Percentiles rank a stretch among this genome's conserved stretches.
phyloP scores from a whole-genome alignment of 2,113 vertebrate species.

The Seriola aureovittata region DNA sequence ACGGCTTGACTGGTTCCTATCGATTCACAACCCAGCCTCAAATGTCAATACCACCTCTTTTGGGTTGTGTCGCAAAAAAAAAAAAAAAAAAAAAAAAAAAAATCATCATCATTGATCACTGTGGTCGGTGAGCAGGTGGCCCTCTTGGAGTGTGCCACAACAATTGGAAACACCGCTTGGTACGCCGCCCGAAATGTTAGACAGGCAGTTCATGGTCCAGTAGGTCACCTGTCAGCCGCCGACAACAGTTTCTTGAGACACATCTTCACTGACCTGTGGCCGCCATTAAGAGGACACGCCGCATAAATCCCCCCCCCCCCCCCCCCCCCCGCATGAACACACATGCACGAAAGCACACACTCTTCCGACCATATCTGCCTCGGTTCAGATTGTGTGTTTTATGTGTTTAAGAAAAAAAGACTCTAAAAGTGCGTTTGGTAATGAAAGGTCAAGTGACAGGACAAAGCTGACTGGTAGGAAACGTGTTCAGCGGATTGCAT shows the following conservation, averaged over 20 bases:
- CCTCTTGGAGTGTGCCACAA: slow-evolving; percentile 82
- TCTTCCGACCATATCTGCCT: slow-evolving; percentile 32
- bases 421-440: slow-evolving; percentile 43
- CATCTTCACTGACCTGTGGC: slow-evolving; percentile 81
- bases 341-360: slow-evolving; percentile 15
- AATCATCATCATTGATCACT: slow-evolving; percentile 94
- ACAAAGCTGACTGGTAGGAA: slow-evolving; percentile 7
- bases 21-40: slow-evolving; percentile 89
- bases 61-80: slow-evolving; percentile 83
- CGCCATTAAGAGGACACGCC: slow-evolving; percentile 56
- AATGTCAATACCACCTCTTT: slow-evolving; percentile 95
- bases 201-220: slow-evolving; percentile 72
- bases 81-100: slow-evolving; percentile 62
- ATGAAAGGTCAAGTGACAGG: slow-evolving; percentile 65
- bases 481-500: slow-evolving; percentile 13
- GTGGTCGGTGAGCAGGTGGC: slow-evolving; percentile 89
- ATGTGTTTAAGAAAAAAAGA: slow-evolving; percentile 55
- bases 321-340: neutral
- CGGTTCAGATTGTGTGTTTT: slow-evolving; percentile 64
- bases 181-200: slow-evolving; percentile 78
- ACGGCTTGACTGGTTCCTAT: slow-evolving; percentile 87
- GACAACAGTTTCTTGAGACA: slow-evolving; percentile 77
- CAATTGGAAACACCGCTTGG: slow-evolving; percentile 84
- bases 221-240: slow-evolving; percentile 80
- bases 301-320: slow-evolving; percentile 11